A percentile compares a stretch with the other conserved stretches of the same genome.
Conservation (phyloP, 2,888 invertebrate species). For the Drosophila macrothrix region DNA sequence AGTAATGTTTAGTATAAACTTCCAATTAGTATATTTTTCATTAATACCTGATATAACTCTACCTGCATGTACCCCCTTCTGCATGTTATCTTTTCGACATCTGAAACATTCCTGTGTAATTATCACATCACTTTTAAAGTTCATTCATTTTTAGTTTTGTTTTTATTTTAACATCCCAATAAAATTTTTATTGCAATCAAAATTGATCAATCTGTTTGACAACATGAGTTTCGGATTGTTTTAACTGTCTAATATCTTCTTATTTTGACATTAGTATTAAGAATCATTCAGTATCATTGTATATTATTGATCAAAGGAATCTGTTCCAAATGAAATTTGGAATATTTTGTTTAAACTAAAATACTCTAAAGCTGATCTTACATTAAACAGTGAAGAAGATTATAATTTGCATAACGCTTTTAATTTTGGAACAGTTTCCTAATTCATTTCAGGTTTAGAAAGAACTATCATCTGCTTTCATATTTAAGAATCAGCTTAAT, state of each 20-base stretch:
- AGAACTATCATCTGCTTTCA: conserved; percentile 36
- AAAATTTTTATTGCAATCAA: not conserved
- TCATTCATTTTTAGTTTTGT: conserved; percentile 18
- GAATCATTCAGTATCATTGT: conserved; percentile 5
- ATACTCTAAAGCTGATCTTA: not conserved
- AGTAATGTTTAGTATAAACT: conserved; percentile 20
- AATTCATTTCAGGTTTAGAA: conserved; percentile 19
- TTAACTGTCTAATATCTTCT: not conserved
- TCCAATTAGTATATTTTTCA: conserved; percentile 19
- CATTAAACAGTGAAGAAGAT: not conserved
- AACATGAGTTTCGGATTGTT: not conserved
- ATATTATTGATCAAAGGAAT: conserved; percentile 12
- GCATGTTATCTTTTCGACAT: conserved; percentile 28
- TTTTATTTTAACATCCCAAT: not conserved
- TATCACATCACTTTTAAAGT: conserved; percentile 12
- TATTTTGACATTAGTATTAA: conserved; percentile 6
- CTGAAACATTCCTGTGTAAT: not conserved
- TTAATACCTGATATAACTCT: conserved; percentile 20
- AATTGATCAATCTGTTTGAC: conserved; percentile 5
- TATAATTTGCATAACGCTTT: not conserved
- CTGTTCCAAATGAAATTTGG: conserved; percentile 6
- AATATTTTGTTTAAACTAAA: not conserved
- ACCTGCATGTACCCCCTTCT: conserved; percentile 17
- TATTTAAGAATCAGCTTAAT: conserved; percentile 12
- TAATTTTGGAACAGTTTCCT: conserved; percentile 32